Evolutionary conservation across 2,113 vertebrate genomes (phyloP).

Genomic region (Siniperca knerii): DNA sequence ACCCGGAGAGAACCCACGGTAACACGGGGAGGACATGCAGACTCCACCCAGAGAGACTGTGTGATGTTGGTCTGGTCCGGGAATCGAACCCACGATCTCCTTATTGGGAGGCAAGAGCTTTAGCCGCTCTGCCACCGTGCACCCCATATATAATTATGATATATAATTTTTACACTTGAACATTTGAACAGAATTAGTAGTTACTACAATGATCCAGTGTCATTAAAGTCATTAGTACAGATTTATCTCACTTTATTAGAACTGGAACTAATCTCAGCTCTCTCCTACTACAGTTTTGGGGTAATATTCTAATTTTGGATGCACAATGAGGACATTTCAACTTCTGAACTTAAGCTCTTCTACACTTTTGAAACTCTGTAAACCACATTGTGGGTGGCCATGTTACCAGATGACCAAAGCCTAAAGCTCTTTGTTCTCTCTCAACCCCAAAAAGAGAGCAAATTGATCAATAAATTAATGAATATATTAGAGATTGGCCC

Average conservation of each 20-base stretch:
- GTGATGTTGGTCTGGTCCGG: too few relatives aligned
- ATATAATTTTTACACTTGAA: neutral
- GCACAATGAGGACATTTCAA: neutral
- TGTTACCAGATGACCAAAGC: conserved; percentile 9
- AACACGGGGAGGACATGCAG: too few relatives aligned
- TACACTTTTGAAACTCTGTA: neutral
- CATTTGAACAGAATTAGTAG: neutral
- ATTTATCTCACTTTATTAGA: neutral
- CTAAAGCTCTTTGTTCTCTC: conserved; percentile 52
- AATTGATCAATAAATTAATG: conserved; percentile 82
- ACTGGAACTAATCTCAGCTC: neutral
- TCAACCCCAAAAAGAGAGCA: conserved; percentile 31
- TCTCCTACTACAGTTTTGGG: neutral
- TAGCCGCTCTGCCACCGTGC: too few relatives aligned
- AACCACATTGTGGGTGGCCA: neutral
- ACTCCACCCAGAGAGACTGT: too few relatives aligned
- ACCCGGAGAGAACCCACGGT: too few relatives aligned
- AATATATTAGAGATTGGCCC: conserved; percentile 77
- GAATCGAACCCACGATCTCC: too few relatives aligned
- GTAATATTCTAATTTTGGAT: neutral
- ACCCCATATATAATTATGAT: neutral
- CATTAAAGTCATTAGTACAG: neutral
- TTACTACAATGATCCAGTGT: neutral
- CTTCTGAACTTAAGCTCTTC: neutral
- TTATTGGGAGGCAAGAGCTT: too few relatives aligned